Base-by-base conservation (phyloP, 2,113 vertebrate genomes). In the Gambusia affinis region DNA sequence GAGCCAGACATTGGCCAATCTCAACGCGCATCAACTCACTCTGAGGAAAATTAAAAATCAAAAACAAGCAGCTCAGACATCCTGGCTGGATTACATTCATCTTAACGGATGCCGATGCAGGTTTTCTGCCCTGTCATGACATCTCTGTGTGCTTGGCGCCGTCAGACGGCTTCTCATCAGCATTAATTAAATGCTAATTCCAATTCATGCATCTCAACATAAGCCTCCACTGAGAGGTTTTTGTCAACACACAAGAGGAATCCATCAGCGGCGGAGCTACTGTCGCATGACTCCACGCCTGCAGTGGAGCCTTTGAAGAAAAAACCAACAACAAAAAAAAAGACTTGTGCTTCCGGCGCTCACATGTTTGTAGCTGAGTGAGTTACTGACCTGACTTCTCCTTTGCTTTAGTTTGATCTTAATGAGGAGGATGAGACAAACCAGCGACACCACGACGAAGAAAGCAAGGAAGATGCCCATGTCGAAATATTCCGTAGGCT, bases 391-490 rank as follows among this genome's bases (percentile, higher is more conserved):
- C 98, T 99, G 98, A 90, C 97, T 99, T 67, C 96, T 95, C 8
- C 98, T 94, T 74, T 99, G 98, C 89, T 99, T 99, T 81, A 99
- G 94, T 87, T 99, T 99, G 94, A 99, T 99, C 94, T 99, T 99
- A 94, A 99, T 96, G 33, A 99, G 97, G 69, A 99, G 96, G 84
- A 99, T 95, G 83, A 99, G 97, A 90, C 97, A 99, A 64, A 99
- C 98, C 76, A 99, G 94, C 79, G 98, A 98, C 75, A 99, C 98
- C 29, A 99, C 96, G 70, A 99, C 96, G 29, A 99, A 99, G 94
- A 99, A 99, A 12, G 98, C 97, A 93, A 99, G 91, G 93, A 99
- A 99, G 90, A 99, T 98, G 24, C 97, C 98, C 98, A 99, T 99
- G 90, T 99, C 98, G 12, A 99, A 99, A 87, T 99, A 99, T 62